A percentile compares a stretch with the other conserved stretches of the same genome.
phyloP scores from a whole-genome alignment of 1,140 invertebrate species.

The Meloidogyne hapla region DNA sequence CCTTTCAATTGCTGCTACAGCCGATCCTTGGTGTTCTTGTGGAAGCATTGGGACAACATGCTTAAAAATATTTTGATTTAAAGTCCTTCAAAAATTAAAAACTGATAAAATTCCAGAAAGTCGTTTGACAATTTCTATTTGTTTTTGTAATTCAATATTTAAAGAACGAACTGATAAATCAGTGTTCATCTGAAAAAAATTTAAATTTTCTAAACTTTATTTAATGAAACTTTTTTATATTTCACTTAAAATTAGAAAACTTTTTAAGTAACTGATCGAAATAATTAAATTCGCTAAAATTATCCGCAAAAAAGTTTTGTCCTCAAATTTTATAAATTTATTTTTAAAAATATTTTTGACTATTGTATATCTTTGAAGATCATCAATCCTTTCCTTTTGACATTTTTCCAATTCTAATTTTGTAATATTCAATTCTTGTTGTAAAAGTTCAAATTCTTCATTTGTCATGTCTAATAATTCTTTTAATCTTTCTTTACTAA shows the following conservation, averaged over 20 bases:
- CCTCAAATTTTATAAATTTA: too few relatives aligned
- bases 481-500: conserved; percentile 22
- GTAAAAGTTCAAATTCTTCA: conserved; percentile 32
- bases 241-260: too few relatives aligned
- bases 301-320: too few relatives aligned
- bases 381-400: conserved; percentile 35
- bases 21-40: conserved; percentile 88
- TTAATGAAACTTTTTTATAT: too few relatives aligned
- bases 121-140: conserved; percentile 96
- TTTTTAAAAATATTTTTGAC: too few relatives aligned
- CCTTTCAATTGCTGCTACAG: conserved; percentile 92
- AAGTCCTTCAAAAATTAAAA: neutral
- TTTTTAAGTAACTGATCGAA: too few relatives aligned
- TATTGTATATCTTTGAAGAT: conserved; percentile 32
- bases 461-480: conserved; percentile 35
- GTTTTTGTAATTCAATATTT: conserved; percentile 99
- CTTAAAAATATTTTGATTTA: conserved; percentile 77
- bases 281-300: too few relatives aligned
- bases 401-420: conserved; percentile 36
- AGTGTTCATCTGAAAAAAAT: conserved; percentile 77
- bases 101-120: conserved; percentile 70
- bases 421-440: conserved; percentile 30
- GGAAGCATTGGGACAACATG: conserved; percentile 85
- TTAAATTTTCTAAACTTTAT: too few relatives aligned
- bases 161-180: conserved; percentile 99